Conservation (phyloP, 2,113 vertebrate species). For the Psammodynastes pulverulentus region DNA sequence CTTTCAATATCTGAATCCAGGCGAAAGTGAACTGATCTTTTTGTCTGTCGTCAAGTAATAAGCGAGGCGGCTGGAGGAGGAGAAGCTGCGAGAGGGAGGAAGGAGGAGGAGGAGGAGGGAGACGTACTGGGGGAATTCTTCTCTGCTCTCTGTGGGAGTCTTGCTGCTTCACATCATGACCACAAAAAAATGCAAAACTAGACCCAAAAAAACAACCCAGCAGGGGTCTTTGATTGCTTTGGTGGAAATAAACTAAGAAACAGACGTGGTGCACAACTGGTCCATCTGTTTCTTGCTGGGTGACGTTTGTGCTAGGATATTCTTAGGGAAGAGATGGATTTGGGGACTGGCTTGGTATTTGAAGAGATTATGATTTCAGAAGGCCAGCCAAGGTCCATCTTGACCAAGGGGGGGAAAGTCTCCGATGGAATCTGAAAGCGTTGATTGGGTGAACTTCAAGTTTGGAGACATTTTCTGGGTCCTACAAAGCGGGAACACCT, state of each 20-base stretch:
- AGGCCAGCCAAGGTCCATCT: neutral
- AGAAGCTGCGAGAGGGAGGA: neutral
- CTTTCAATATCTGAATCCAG: neutral
- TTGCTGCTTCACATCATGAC: slow-evolving; percentile 9
- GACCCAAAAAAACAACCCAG: neutral
- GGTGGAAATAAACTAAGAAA: neutral
- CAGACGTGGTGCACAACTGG: slow-evolving; percentile 4
- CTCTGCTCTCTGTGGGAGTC: neutral
- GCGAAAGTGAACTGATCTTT: neutral
- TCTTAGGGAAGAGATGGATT: too few relatives aligned
- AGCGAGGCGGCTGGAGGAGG: neutral
- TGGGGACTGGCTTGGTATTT: neutral
- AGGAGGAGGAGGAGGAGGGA: too few relatives aligned
- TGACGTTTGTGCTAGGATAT: neutral
- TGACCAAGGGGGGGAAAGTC: neutral
- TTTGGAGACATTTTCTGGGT: neutral
- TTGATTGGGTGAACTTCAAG: neutral
- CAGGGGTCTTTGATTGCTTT: neutral
- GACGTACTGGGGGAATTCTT: neutral
- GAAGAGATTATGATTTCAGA: neutral
- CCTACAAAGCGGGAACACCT: neutral
- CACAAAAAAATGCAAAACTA: neutral
- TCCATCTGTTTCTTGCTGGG: neutral
- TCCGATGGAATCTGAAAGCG: neutral
- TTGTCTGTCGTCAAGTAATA: neutral